These are phyloP conservation scores for Pseudomugil gertrudae DNA, from an alignment of 2,797 vertebrate species.

Conservation along the genomic window DNA sequence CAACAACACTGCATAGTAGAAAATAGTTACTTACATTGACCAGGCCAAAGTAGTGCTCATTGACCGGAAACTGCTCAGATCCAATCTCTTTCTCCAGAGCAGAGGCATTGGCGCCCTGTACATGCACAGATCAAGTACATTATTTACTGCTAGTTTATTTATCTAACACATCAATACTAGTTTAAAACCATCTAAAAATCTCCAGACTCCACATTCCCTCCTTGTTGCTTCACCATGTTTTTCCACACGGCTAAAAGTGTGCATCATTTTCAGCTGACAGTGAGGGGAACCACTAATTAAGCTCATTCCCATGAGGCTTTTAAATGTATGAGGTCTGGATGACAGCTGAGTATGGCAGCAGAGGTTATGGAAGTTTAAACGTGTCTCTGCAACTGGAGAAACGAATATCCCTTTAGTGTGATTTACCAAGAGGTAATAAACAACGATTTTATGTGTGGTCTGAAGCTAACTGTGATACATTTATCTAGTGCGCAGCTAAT, in stretches of 20 bases:
- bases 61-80: constrained; percentile 90
- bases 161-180: too few relatives aligned
- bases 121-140: constrained; percentile 24
- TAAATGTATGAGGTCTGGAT: neutral
- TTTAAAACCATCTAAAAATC: too few relatives aligned
- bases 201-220: neutral
- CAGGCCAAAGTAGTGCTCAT: constrained; percentile 89
- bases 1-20: neutral
- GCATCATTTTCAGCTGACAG: constrained; percentile 1
- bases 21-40: constrained; percentile 82
- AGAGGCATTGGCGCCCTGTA: constrained; percentile 90
- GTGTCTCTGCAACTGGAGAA: neutral
- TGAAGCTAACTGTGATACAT: constrained; percentile 26
- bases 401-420: neutral
- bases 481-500: constrained; percentile 68
- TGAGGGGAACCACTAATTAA: neutral
- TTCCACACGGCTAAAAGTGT: constrained; percentile 2
- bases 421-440: neutral
- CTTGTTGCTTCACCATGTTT: neutral
- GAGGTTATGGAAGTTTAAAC: neutral
- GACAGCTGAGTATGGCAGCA: neutral
- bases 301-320: neutral
- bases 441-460: constrained; percentile 4
- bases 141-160: neutral
- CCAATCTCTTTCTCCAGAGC: constrained; percentile 92